These are phyloP conservation scores for Porites divaricata DNA, from an alignment of 92 coral and sea anemone species.

Conservation along the genomic window DNA sequence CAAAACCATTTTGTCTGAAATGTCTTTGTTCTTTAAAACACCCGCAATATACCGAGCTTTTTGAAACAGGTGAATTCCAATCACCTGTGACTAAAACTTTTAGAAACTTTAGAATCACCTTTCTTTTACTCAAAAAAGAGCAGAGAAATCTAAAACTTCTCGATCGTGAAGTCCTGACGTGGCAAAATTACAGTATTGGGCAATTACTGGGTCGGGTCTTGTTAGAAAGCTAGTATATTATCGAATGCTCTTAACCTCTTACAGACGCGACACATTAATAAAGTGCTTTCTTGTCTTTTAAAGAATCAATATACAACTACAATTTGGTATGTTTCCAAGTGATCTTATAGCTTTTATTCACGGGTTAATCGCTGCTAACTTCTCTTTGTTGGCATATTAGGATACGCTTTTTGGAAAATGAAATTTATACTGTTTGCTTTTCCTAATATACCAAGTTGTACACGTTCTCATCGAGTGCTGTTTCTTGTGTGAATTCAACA, in stretches of 20 bases:
- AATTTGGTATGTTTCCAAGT: background rate
- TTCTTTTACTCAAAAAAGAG: background rate
- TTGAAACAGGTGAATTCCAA: slow-evolving; percentile 11
- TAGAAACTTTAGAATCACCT: slow-evolving; percentile 5
- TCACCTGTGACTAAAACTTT: slow-evolving; percentile 3
- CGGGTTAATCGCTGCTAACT: too few species aligned
- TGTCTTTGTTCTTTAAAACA: background rate
- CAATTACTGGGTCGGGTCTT: background rate
- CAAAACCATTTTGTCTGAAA: background rate
- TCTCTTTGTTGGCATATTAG: too few species aligned
- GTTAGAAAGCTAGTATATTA: background rate
- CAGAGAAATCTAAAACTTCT: background rate
- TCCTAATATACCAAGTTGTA: background rate
- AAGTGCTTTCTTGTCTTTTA: background rate
- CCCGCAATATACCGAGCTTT: background rate
- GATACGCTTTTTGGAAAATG: background rate
- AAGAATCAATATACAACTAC: background rate
- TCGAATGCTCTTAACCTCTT: slow-evolving; percentile 1
- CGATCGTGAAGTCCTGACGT: background rate
- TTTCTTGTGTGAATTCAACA: slow-evolving; percentile 16
- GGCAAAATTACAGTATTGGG: background rate
- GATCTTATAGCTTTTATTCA: too few species aligned
- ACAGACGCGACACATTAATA: slow-evolving; percentile 11
- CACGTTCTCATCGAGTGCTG: background rate
- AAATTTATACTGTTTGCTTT: background rate